Conservation (phyloP, 1,140 invertebrate genomes). For the Parasteatoda tepidariorum region DNA sequence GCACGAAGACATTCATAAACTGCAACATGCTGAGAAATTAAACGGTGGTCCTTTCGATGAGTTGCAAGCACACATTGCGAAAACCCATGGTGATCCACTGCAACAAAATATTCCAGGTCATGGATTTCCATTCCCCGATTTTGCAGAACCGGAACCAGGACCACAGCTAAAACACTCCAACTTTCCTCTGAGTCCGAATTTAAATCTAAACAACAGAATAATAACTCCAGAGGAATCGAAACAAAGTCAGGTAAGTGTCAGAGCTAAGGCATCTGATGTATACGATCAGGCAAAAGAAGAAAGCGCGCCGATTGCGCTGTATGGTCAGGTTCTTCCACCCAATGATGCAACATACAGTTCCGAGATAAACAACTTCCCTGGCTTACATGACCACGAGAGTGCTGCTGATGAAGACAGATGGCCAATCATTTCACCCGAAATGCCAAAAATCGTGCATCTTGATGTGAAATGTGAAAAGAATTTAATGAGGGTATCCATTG, state of each 20-base stretch:
- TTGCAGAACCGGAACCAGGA: constrained; percentile 51
- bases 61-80: not conserved
- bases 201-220: constrained; percentile 31
- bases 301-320: constrained; percentile 41
- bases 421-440: constrained; percentile 63
- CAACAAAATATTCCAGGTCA: constrained; percentile 17
- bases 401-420: constrained; percentile 60
- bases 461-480: constrained; percentile 67
- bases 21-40: not conserved
- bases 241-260: not conserved
- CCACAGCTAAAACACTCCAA: constrained; percentile 45
- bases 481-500: constrained; percentile 66
- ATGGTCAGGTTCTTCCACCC: constrained; percentile 47
- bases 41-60: not conserved
- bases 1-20: not conserved
- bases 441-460: constrained; percentile 65
- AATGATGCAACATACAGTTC: constrained; percentile 50
- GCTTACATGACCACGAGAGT: constrained; percentile 46
- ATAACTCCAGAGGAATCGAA: constrained; percentile 40
- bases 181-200: constrained; percentile 4
- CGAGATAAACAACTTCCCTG: constrained; percentile 54
- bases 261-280: constrained; percentile 31
- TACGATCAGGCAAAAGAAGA: constrained; percentile 40
- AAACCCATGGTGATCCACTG: not conserved
- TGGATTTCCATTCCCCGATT: constrained; percentile 48